A percentile compares a stretch with the other conserved stretches of the same genome.
Conservation (phyloP, 2,797 vertebrate genomes). For the Rhyacichthys aspro region DNA sequence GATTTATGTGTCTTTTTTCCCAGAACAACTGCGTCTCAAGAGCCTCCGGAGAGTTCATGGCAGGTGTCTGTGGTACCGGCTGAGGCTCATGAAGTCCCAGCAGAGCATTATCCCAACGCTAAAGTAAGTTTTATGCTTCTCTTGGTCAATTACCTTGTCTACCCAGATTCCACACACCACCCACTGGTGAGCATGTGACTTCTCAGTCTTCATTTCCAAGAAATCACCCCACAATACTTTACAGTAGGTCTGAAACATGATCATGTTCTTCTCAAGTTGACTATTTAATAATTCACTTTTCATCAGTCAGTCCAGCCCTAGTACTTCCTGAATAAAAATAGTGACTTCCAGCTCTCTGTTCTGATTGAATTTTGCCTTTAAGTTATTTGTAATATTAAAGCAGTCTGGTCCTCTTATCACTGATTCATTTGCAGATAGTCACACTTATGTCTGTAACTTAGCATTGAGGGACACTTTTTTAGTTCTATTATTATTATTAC, state of each 20-base stretch:
- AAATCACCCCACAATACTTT: neutral
- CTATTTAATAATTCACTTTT: slow-evolving; percentile 1
- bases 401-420: no score
- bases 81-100: slow-evolving; percentile 93
- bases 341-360: no score
- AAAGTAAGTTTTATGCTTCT: slow-evolving; percentile 86
- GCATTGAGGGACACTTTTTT: no score
- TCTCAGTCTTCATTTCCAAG: neutral
- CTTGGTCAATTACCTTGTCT: neutral
- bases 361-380: no score
- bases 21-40: slow-evolving; percentile 97
- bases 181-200: neutral
- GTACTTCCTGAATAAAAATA: no score
- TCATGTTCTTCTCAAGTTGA: neutral
- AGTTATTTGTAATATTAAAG: no score
- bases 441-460: no score
- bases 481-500: no score
- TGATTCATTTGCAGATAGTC: no score
- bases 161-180: neutral
- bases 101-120: slow-evolving; percentile 94
- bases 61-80: slow-evolving; percentile 97
- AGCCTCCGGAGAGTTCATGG: slow-evolving; percentile 94
- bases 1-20: neutral
- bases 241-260: neutral
- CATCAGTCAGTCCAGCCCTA: neutral